phyloP scores from a whole-genome alignment of 2,888 invertebrate species.

The Drosophila kanekoi region DNA sequence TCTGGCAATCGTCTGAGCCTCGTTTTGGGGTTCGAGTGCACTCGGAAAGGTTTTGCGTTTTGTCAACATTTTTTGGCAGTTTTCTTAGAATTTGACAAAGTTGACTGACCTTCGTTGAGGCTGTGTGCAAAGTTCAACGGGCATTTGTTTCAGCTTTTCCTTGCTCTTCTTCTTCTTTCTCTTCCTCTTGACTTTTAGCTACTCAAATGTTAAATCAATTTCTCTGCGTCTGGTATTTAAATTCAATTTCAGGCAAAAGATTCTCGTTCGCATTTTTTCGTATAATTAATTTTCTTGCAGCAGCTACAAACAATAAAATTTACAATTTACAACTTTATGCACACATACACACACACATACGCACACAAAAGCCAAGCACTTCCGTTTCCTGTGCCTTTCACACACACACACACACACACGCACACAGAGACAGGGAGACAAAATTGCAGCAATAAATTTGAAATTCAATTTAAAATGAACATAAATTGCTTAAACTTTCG shows the following conservation, averaged over 20 bases:
- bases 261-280: constrained; percentile 53
- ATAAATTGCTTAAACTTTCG: constrained; percentile 85
- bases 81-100: constrained; percentile 18
- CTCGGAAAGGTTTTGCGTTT: constrained; percentile 31
- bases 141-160: not conserved
- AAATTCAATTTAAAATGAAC: constrained; percentile 85
- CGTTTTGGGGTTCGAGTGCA: constrained; percentile 9
- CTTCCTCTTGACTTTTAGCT: not conserved
- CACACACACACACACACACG: constrained; percentile 32
- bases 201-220: constrained; percentile 45
- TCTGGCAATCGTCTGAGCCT: constrained; percentile 59
- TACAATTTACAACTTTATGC: constrained; percentile 61
- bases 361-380: constrained; percentile 67
- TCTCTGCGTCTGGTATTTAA: constrained; percentile 35
- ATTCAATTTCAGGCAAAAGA: constrained; percentile 43
- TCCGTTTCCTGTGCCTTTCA: constrained; percentile 65
- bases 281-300: constrained; percentile 74
- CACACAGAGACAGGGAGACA: constrained; percentile 48
- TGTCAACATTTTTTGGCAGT: constrained; percentile 21
- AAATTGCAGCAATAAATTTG: constrained; percentile 84
- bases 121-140: constrained; percentile 28
- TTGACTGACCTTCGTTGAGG: constrained; percentile 68
- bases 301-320: constrained; percentile 69
- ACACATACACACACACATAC: constrained; percentile 24
- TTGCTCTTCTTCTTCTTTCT: not conserved